Evolutionary conservation across 2,797 vertebrate genomes (phyloP).

Genomic region (Helicolenus hilgendorfi): DNA sequence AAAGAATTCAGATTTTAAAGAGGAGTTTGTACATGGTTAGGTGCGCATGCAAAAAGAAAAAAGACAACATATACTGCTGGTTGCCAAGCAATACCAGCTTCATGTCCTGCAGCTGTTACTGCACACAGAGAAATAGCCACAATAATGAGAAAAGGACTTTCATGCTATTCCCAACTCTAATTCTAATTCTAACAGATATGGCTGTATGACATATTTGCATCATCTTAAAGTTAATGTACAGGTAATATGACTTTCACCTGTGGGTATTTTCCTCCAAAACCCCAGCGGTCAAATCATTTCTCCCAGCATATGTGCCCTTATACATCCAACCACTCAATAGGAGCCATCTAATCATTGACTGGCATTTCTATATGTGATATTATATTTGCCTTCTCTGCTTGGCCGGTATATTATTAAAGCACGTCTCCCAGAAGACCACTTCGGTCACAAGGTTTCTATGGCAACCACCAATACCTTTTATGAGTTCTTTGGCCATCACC

Average conservation of each 20-base stretch:
- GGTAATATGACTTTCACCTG: conserved; percentile 27
- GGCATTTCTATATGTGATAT: conserved; percentile 78
- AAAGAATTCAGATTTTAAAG: conserved; percentile 18
- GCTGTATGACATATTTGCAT: conserved; percentile 36
- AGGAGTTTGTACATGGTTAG: not conserved
- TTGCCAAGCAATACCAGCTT: conserved; percentile 34
- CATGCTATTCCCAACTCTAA: conserved; percentile 6
- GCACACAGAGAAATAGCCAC: not conserved
- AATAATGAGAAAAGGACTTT: conserved; percentile 8
- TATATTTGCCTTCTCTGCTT: conserved; percentile 81
- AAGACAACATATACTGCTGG: not conserved
- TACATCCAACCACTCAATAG: conserved; percentile 22
- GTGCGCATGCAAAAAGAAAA: conserved; percentile 6
- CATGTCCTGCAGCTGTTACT: conserved; percentile 22
- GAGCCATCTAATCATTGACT: conserved; percentile 67
- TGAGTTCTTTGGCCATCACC: conserved; percentile 72
- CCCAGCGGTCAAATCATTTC: conserved; percentile 21
- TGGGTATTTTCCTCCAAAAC: conserved; percentile 19
- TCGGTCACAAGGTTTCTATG: conserved; percentile 82
- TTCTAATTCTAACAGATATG: conserved; percentile 5
- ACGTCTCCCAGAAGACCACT: conserved; percentile 65
- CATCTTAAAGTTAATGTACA: conserved; percentile 18
- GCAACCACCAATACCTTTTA: conserved; percentile 80
- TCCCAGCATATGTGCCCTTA: not conserved
- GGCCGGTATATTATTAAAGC: conserved; percentile 83